Base-by-base conservation (phyloP, 2,113 vertebrate species). In the Salvelinus namaycush region DNA sequence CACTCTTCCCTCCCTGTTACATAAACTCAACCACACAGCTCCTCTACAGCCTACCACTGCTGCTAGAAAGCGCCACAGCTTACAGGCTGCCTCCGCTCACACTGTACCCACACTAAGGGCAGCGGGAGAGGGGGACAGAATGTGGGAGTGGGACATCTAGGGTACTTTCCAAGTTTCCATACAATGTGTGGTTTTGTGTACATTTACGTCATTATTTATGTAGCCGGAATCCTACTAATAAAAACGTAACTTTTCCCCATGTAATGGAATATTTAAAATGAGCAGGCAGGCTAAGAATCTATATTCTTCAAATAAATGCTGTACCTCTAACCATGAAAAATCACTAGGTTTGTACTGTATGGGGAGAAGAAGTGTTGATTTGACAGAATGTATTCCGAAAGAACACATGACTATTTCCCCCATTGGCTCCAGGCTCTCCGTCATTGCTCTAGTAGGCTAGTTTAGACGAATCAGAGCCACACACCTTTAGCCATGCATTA, bases 1-100 rank as follows among this genome's bases (percentile, higher is more conserved):
- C 89, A 79, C 81, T 77, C 62, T 70, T 73, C 85, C 86, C 85
- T 3, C 34, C 62, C 62, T 26, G 77, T 94, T 93, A 89, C 86
- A 92, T 93, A 93, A 87, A 79, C n/a, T 72, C 87, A 76, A 83
- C 73, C 83, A 85, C 79, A 83, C 77, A 86, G 83, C 86, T 79
- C 83, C 83, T 65, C 74, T 48, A 54, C 81, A 27, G 81, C 62
- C 68, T 68, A 71, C 75, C 62, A 39, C 39, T 9, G 39, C 70
- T 4, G 1, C 14, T 64, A 22, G 60, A 64, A 22, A 79, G 31
- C 72, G 57, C 70, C 39, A 67, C 3, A 48, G 73, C 6, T 68
- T 60, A 20, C 14, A 75, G 54, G 31, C 51, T 64, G n/a, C 60
- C 69, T 59, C 73, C 70, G 16, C 48, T 62, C 66, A 24, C 22